Percentiles rank a stretch among this genome's conserved stretches.
phyloP scores from a whole-genome alignment of 2,113 vertebrate species.

The Chaetops frenatus region DNA sequence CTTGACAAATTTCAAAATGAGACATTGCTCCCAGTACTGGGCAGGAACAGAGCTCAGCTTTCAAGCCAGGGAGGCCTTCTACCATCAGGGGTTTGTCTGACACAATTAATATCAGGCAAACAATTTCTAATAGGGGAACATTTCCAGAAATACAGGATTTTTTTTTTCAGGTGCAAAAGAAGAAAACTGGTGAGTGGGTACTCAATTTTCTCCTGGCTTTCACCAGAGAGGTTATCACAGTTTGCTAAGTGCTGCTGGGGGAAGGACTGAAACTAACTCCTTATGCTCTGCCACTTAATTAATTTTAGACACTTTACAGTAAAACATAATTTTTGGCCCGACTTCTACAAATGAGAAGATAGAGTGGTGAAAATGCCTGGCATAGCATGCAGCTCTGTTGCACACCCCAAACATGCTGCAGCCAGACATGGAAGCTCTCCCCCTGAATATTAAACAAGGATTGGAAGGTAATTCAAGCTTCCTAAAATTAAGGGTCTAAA shows the following conservation, averaged over 20 bases:
- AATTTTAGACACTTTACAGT: background rate
- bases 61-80: background rate
- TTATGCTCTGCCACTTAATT: background rate
- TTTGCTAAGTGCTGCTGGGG: background rate
- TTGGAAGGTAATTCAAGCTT: constrained; percentile 5
- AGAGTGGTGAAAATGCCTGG: background rate
- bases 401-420: background rate
- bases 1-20: background rate
- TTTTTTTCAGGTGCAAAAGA: background rate
- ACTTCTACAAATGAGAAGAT: background rate
- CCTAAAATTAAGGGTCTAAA: constrained; percentile 33
- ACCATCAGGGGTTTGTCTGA: fast-evolving
- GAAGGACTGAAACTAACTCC: background rate
- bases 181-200: fast-evolving
- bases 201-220: background rate
- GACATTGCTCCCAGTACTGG: background rate
- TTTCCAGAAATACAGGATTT: background rate
- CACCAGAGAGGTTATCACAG: background rate
- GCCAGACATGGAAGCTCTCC: background rate
- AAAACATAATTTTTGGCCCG: background rate
- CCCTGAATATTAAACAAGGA: constrained; percentile 26
- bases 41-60: background rate
- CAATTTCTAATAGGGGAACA: background rate
- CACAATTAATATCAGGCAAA: background rate
- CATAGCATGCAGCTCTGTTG: background rate